Evolutionary conservation across 2,888 invertebrate genomes (phyloP).

Genomic region (Lamellibrachia columna): DNA sequence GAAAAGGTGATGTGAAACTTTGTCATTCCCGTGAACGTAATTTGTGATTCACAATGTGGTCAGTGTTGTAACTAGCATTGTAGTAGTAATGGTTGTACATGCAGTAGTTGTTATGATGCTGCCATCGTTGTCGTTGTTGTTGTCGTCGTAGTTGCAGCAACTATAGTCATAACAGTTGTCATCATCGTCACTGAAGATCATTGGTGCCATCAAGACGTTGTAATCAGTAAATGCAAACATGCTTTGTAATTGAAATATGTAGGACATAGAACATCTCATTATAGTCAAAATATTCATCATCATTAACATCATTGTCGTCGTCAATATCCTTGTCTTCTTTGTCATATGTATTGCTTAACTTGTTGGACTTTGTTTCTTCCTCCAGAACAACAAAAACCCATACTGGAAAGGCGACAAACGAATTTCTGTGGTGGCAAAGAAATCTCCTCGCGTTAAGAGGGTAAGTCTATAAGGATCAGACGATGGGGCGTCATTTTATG

Average conservation of each 20-base stretch:
- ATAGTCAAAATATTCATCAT: background rate
- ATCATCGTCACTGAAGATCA: background rate
- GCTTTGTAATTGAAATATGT: background rate
- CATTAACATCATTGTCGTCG: background rate
- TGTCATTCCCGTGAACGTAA: background rate
- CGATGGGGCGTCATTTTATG: no score
- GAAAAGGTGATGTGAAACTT: background rate
- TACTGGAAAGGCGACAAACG: background rate
- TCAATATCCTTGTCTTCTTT: no score
- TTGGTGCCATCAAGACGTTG: background rate
- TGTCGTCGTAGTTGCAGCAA: background rate
- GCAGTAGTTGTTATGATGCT: background rate
- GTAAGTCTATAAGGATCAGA: slow-evolving; percentile 30
- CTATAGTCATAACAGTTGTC: background rate
- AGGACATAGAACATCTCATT: background rate
- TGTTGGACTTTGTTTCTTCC: background rate
- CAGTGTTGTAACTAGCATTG: background rate
- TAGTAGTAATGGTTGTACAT: background rate
- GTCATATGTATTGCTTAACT: background rate
- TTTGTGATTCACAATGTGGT: slow-evolving; percentile 14
- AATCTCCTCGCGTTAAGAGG: slow-evolving; percentile 37
- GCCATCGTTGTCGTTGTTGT: background rate
- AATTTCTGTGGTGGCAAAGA: slow-evolving; percentile 40
- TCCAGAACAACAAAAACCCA: background rate
- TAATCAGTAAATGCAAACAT: background rate